Evolutionary conservation across 1,140 invertebrate species (phyloP).

Genomic region (Solenopsis fugax): DNA sequence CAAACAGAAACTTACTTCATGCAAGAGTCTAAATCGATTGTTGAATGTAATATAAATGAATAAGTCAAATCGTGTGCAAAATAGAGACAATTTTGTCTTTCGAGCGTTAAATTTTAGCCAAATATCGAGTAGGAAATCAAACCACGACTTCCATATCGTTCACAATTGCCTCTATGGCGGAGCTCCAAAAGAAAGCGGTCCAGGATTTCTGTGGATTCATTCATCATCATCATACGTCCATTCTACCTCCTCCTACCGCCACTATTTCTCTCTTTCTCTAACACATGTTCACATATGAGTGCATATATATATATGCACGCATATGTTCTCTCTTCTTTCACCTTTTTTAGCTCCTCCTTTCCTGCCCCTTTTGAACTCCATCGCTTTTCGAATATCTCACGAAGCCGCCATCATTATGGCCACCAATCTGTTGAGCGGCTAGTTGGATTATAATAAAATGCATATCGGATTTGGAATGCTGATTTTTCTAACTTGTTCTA

Average conservation of each 20-base stretch:
- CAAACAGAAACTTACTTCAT: background rate
- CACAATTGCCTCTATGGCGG: conserved; percentile 72
- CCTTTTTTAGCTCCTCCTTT: conserved; percentile 74
- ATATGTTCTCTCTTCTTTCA: conserved; percentile 59
- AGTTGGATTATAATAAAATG: conserved; percentile 69
- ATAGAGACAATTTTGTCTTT: conserved; percentile 4
- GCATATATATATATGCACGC: background rate
- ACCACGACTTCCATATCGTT: conserved; percentile 66
- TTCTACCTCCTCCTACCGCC: conserved; percentile 71
- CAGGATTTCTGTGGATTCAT: conserved; percentile 82
- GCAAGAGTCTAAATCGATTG: background rate
- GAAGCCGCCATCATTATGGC: conserved; percentile 78
- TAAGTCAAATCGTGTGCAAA: background rate
- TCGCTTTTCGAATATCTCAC: conserved; percentile 79
- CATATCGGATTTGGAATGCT: conserved; percentile 66
- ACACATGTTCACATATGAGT: conserved; percentile 1
- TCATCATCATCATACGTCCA: conserved; percentile 84
- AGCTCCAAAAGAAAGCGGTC: conserved; percentile 79
- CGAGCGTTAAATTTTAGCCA: conserved; percentile 24
- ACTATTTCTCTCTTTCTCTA: conserved; percentile 38
- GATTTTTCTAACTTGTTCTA: conserved; percentile 20
- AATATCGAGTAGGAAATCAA: conserved; percentile 33
- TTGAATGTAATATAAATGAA: background rate
- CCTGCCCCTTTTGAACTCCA: conserved; percentile 67
- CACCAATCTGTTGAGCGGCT: conserved; percentile 66